phyloP scores from a whole-genome alignment of 2,888 invertebrate species.

The Tipula helvola region DNA sequence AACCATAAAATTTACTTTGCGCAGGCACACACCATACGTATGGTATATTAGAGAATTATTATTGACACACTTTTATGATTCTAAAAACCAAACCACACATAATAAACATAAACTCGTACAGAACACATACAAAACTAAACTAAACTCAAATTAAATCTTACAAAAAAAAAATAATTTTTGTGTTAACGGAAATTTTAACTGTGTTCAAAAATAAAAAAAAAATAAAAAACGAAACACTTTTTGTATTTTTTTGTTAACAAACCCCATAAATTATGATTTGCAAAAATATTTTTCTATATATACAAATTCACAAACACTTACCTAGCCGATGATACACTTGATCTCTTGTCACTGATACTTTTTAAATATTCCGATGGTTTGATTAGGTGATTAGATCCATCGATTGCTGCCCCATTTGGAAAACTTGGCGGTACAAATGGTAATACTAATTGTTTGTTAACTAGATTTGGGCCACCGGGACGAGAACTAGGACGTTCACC shows the following conservation, averaged over 20 bases:
- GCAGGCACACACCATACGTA: background rate
- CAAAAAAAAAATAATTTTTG: background rate
- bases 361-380: conserved; percentile 86
- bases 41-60: background rate
- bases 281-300: background rate
- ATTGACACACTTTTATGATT: background rate
- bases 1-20: background rate
- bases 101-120: background rate
- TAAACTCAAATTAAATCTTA: background rate
- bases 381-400: conserved; percentile 71
- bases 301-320: too few species aligned
- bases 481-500: conserved; percentile 21
- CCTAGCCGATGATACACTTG: conserved; percentile 38
- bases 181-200: background rate
- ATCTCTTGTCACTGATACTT: conserved; percentile 57
- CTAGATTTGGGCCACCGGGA: conserved; percentile 47
- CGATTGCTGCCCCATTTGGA: conserved; percentile 43
- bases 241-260: too few species aligned
- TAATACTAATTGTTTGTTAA: conserved; percentile 73
- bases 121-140: background rate
- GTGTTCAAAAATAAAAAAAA: background rate
- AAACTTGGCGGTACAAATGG: conserved; percentile 89
- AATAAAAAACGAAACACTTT: background rate
- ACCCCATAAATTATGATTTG: too few species aligned
- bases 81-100: background rate